phyloP scores from a whole-genome alignment of 2,113 vertebrate species.

The Alaudala cheleensis region DNA sequence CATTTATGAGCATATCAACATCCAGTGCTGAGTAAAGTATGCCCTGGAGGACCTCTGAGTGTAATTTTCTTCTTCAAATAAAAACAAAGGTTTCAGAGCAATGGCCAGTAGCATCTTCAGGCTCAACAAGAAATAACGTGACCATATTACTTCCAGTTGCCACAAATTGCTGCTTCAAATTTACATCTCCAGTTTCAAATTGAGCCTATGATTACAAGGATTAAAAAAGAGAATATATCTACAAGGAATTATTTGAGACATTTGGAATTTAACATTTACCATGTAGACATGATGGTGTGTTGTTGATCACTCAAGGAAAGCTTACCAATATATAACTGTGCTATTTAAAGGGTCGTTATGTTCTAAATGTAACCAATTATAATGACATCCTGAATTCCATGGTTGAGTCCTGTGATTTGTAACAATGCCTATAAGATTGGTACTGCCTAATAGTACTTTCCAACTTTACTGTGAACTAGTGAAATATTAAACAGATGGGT shows the following conservation, averaged over 20 bases:
- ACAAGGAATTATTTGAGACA: background rate
- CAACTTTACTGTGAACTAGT: background rate
- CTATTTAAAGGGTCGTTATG: accelerated
- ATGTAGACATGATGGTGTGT: background rate
- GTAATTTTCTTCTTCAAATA: constrained; percentile 27
- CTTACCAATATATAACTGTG: background rate
- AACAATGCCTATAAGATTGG: background rate
- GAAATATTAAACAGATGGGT: background rate
- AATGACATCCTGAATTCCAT: background rate
- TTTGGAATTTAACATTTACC: background rate
- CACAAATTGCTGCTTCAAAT: background rate
- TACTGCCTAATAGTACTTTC: background rate
- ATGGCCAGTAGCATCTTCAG: background rate
- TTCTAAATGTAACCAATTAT: background rate
- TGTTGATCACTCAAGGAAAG: background rate
- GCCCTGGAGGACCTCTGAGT: constrained; percentile 26
- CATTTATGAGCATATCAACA: constrained; percentile 52
- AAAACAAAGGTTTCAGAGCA: constrained; percentile 28
- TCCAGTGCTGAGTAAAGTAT: constrained; percentile 23
- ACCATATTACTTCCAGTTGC: background rate
- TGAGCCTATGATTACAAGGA: background rate
- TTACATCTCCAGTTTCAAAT: background rate
- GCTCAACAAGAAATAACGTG: background rate
- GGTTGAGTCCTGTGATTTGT: background rate
- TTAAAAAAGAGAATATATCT: background rate